Base-by-base conservation (phyloP, 2,113 vertebrate genomes). In the Herpailurus yagouaroundi region DNA sequence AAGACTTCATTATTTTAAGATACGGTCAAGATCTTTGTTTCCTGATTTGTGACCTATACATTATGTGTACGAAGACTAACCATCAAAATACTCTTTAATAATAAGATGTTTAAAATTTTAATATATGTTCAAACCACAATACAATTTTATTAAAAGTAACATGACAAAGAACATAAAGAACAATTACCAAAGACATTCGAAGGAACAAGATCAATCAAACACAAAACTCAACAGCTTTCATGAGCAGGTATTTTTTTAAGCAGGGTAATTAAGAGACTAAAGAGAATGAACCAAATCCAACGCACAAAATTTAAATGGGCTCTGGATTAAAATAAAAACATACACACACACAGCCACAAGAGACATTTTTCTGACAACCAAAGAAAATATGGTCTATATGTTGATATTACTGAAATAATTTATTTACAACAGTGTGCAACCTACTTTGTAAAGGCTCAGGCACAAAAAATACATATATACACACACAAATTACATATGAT, bases 81-180 rank as follows among this genome's bases (percentile, higher is more conserved):
- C 48, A n/a, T 73, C 50, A 90, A 74, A 29, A 38, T 52, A 88
- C 13, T 3, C 21, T 64, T 89, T 29, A 97, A 9, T n/a, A 97
- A 8, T 45, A 48, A 73, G 55, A 66, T 18, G 41, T 52, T 80
- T 31, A 68, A 81, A 82, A 15, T 41, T 48, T 94, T 60, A 76
- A 38, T 55, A 66, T 64, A 10, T 81, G 19, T 74, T 82, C 50
- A 84, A 64, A 89, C 71, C 50, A 92, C n/a, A 93, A 73, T 21
- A 87, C 27, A 87, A 77, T 76, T 76, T 69, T 74, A 93, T 60
- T 95, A 63, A 81, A 93, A 82, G 91, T 60, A 91, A 91, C 1
- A 29, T 57, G 18, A 91, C 31, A 60, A 36, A 74, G 27, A 45
- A 87, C 48, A 95, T 63, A 71, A 92, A 85, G 9, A 91, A 92